phyloP scores from a whole-genome alignment of 2,888 invertebrate genomes.

The Athalia cordata region DNA sequence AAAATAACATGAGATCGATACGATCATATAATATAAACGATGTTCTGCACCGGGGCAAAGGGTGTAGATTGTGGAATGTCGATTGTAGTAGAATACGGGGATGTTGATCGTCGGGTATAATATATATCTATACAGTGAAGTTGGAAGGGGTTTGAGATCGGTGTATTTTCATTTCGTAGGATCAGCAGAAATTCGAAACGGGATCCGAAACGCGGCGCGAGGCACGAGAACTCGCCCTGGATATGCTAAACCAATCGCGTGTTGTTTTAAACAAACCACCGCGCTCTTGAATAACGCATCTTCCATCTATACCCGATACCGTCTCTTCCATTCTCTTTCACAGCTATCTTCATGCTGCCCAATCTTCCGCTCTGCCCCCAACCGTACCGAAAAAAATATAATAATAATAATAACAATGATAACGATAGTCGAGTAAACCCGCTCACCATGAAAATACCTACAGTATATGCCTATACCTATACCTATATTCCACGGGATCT shows the following conservation, averaged over 20 bases:
- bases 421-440: no score
- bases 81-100: neutral
- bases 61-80: conserved; percentile 7
- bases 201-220: conserved; percentile 13
- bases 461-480: neutral
- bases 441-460: neutral
- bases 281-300: conserved; percentile 43
- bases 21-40: conserved; percentile 12
- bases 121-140: no score
- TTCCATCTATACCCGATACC: neutral
- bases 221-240: neutral
- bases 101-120: neutral
- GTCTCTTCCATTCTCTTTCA: neutral
- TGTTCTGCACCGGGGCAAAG: conserved; percentile 1
- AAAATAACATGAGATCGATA: conserved; percentile 23
- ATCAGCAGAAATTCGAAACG: conserved; percentile 54
- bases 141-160: neutral
- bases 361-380: neutral
- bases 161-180: conserved; percentile 55
- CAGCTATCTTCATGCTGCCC: neutral
- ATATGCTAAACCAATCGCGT: conserved; percentile 49
- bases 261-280: conserved; percentile 51
- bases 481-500: neutral
- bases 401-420: no score
- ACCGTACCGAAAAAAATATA: neutral